phyloP scores from a whole-genome alignment of 2,113 vertebrate genomes.

The Salvelinus namaycush region DNA sequence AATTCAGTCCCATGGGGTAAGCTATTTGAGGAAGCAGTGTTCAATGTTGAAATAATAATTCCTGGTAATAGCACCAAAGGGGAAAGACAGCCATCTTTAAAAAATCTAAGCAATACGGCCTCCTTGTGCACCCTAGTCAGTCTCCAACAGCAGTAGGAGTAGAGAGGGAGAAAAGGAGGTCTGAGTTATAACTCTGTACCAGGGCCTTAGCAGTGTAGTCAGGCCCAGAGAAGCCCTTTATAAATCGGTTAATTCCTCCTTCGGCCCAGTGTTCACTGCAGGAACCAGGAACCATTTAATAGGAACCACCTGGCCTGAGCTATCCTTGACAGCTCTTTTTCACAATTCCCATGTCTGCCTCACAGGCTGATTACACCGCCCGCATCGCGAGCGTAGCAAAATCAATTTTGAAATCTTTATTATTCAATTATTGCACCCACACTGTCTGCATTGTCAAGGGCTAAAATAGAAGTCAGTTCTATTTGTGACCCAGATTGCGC shows the following conservation, averaged over 20 bases:
- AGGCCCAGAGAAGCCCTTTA: not conserved
- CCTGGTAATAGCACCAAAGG: not conserved
- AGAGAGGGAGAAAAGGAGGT: not conserved
- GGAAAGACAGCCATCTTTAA: not conserved
- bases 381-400: no score
- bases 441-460: not conserved
- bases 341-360: not conserved
- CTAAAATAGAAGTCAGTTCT: no score
- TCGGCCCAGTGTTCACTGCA: not conserved
- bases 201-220: not conserved
- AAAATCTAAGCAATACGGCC: not conserved
- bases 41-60: not conserved
- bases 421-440: not conserved
- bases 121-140: not conserved
- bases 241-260: not conserved
- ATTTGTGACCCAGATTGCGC: no score
- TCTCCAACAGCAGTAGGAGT: not conserved
- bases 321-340: not conserved
- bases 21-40: not conserved
- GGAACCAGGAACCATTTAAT: not conserved
- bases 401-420: not conserved
- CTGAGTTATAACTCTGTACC: not conserved
- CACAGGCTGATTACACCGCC: no score
- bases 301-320: not conserved
- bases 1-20: not conserved